These are phyloP conservation scores for Leptatherina wallacei DNA, from an alignment of 2,797 vertebrate species.

Conservation along the genomic window DNA sequence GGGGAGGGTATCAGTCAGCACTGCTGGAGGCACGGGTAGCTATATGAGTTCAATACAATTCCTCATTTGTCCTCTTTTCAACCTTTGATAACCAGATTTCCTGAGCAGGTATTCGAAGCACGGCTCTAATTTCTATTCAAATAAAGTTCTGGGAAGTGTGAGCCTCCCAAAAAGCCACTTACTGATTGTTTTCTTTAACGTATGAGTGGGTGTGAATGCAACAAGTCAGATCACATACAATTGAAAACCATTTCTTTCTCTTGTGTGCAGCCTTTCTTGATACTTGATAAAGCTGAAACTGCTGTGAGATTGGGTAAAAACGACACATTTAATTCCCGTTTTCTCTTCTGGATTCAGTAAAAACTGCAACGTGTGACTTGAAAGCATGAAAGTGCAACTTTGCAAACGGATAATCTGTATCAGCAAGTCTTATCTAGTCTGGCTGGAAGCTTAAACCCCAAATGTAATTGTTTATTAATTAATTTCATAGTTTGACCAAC, in stretches of 20 bases:
- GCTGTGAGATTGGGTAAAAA: not conserved
- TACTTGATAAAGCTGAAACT: not conserved
- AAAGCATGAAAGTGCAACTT: not conserved
- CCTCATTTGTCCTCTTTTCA: constrained; percentile 22
- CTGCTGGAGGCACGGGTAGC: constrained; percentile 36
- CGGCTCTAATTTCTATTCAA: not conserved
- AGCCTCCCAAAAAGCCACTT: not conserved
- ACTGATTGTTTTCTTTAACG: not conserved
- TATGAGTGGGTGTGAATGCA: not conserved
- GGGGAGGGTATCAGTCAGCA: constrained; percentile 16
- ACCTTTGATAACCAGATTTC: constrained; percentile 17
- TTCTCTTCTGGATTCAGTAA: not conserved
- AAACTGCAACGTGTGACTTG: not conserved
- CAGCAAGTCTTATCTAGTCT: not conserved
- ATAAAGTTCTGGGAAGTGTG: not conserved
- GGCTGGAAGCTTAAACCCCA: not conserved
- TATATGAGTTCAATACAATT: constrained; percentile 43
- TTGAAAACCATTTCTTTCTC: not conserved
- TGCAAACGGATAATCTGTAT: not conserved
- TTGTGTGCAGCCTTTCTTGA: not conserved
- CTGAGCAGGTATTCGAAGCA: not conserved
- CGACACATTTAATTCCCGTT: not conserved
- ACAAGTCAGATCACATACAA: not conserved
- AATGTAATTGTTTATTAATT: not conserved
- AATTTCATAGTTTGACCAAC: not conserved